Evolutionary conservation across 2,113 vertebrate species (phyloP).

Genomic region (Eolophus roseicapilla): DNA sequence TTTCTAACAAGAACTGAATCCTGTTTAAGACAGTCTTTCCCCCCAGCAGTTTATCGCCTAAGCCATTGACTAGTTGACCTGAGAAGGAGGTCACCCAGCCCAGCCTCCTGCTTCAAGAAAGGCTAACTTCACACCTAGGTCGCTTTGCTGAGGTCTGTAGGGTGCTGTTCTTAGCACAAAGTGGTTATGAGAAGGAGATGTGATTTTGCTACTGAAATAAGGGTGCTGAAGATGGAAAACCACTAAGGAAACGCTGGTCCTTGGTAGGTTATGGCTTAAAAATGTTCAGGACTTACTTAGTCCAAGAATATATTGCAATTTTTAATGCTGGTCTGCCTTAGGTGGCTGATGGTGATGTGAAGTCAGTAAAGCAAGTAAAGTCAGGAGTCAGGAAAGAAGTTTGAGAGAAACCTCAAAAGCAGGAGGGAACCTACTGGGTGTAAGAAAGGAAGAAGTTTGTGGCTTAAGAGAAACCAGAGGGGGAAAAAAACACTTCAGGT

Average conservation of each 20-base stretch:
- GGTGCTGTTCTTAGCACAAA: neutral
- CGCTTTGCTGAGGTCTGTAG: neutral
- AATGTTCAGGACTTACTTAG: neutral
- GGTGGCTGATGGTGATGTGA: neutral
- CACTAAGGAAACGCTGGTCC: neutral
- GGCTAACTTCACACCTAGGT: neutral
- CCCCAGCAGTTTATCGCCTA: neutral
- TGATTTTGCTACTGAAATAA: neutral
- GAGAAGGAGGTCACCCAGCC: neutral
- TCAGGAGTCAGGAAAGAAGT: neutral
- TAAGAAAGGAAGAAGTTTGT: neutral
- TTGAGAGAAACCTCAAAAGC: neutral
- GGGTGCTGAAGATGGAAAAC: neutral
- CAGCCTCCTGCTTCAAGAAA: neutral
- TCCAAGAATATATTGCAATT: neutral
- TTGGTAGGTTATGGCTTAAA: neutral
- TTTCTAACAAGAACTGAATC: neutral
- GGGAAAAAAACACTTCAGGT: neutral
- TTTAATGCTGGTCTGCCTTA: neutral
- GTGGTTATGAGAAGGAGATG: neutral
- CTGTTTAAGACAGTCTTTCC: neutral
- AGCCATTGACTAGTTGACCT: neutral
- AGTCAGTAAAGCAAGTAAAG: neutral
- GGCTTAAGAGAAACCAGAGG: neutral
- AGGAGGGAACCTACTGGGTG: neutral